A percentile compares a stretch with the other conserved stretches of the same genome.
Evolutionary conservation across 2,888 invertebrate genomes (phyloP).

Genomic region (Stenodera caucasica): DNA sequence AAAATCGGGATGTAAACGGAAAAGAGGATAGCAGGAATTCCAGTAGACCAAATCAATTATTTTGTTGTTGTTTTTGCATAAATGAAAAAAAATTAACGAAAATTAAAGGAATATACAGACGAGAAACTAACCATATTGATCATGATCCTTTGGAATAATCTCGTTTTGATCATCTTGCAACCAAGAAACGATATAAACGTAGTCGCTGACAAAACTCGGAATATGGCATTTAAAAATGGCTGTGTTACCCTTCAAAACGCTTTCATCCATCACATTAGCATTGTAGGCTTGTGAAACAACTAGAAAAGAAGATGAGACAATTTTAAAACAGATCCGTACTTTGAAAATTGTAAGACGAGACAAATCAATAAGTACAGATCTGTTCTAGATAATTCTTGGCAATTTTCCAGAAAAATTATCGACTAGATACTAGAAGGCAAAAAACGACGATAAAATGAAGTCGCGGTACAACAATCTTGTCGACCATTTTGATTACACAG

Average conservation of each 20-base stretch:
- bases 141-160: conserved; percentile 56
- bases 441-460: background rate
- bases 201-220: conserved; percentile 91
- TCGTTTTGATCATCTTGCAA: conserved; percentile 74
- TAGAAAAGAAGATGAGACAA: conserved; percentile 58
- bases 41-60: conserved; percentile 22
- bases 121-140: conserved; percentile 40
- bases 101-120: background rate
- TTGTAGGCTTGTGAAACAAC: conserved; percentile 89
- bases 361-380: conserved; percentile 3
- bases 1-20: conserved; percentile 4
- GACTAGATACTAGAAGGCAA: background rate
- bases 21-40: conserved; percentile 19
- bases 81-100: conserved; percentile 5
- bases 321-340: conserved; percentile 1
- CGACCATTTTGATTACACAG: background rate
- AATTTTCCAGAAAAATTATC: background rate
- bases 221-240: conserved; percentile 92
- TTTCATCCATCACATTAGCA: conserved; percentile 91
- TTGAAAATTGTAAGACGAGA: background rate
- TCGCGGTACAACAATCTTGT: background rate
- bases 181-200: conserved; percentile 84
- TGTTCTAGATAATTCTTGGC: background rate
- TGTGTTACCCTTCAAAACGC: conserved; percentile 86
- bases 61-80: background rate